A percentile compares a stretch with the other conserved stretches of the same genome.
Conservation (phyloP, 2,888 invertebrate species). For the Linnaemya tessellans region DNA sequence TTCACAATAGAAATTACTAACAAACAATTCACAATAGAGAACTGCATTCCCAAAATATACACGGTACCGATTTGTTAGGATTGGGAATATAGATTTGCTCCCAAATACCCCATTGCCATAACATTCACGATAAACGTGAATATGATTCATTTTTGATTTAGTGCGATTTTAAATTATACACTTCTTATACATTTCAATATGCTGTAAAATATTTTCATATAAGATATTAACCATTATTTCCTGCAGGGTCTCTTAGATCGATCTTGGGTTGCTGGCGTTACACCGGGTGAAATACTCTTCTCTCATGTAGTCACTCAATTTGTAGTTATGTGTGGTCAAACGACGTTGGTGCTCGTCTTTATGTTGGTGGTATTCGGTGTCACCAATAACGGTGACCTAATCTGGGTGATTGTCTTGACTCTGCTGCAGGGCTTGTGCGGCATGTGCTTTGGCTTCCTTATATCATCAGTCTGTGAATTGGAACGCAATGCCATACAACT, state of each 20-base stretch:
- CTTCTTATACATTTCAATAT: too few species aligned
- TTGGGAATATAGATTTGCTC: too few species aligned
- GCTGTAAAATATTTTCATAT: too few species aligned
- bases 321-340: conserved; percentile 97
- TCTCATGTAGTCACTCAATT: conserved; percentile 97
- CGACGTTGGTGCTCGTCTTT: conserved; percentile 93
- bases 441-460: conserved; percentile 98
- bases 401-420: conserved; percentile 92
- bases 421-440: conserved; percentile 96
- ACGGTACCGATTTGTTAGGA: too few species aligned
- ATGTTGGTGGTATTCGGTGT: conserved; percentile 96
- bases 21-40: too few species aligned
- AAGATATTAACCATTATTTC: too few species aligned
- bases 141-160: too few species aligned
- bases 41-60: too few species aligned
- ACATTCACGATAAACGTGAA: too few species aligned
- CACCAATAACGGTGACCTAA: conserved; percentile 93
- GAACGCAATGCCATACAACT: conserved; percentile 97
- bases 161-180: too few species aligned
- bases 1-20: too few species aligned
- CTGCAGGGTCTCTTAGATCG: conserved; percentile 91
- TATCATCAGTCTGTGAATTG: conserved; percentile 95
- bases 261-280: conserved; percentile 96
- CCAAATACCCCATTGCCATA: too few species aligned
- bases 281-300: conserved; percentile 95